phyloP scores from a whole-genome alignment of 2,113 vertebrate species.

The Pygathrix nemaeus region DNA sequence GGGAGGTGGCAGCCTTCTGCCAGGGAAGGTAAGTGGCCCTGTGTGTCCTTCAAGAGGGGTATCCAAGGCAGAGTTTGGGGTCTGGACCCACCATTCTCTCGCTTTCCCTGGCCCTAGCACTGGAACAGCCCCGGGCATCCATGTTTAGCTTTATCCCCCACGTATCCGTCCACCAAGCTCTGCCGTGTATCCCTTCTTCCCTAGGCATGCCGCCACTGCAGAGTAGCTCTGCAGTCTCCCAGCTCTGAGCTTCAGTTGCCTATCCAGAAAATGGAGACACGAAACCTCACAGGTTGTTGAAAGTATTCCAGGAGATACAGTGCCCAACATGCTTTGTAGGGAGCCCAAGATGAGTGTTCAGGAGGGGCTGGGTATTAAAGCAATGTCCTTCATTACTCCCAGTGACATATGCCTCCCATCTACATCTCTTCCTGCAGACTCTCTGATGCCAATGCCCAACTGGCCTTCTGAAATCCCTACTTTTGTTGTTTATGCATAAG shows the following conservation, averaged over 20 bases:
- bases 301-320: not conserved
- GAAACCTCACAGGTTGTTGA: not conserved
- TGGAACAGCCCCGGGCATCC: not conserved
- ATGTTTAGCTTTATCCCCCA: not conserved
- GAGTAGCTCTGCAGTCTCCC: not conserved
- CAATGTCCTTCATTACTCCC: not conserved
- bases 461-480: not conserved
- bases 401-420: not conserved
- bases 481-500: not conserved
- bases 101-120: not conserved
- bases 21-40: not conserved
- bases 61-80: not conserved
- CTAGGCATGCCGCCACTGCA: not conserved
- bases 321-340: rapidly evolving
- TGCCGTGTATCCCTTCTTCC: too few species aligned
- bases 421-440: not conserved
- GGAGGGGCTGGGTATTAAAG: not conserved
- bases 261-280: not conserved
- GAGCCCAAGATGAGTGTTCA: rapidly evolving
- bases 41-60: not conserved
- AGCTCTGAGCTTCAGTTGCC: not conserved
- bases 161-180: rapidly evolving
- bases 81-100: not conserved
- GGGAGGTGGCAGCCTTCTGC: not conserved
- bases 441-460: not conserved